phyloP scores from a whole-genome alignment of 37 sponge, comb jelly and placozoan species.

The Aphrocallistes beatrix region DNA sequence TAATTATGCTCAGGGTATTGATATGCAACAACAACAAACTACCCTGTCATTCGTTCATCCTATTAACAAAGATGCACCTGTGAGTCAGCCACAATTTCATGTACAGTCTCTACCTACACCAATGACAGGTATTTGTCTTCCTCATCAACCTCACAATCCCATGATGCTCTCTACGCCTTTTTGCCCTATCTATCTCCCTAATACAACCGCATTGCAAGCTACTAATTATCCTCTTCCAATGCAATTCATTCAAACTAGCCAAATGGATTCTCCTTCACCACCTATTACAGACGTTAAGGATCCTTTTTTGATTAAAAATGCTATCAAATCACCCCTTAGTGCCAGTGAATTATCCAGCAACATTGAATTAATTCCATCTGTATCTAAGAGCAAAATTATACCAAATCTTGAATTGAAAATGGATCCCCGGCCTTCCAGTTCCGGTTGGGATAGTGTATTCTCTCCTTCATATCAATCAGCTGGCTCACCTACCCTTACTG shows the following conservation, averaged over 20 bases:
- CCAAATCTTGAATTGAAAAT: neutral
- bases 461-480: neutral
- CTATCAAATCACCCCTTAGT: neutral
- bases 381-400: neutral
- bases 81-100: neutral
- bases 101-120: neutral
- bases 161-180: neutral
- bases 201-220: neutral
- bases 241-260: constrained; percentile 13
- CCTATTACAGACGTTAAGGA: neutral
- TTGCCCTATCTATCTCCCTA: neutral
- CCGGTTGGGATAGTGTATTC: neutral
- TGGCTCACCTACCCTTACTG: neutral
- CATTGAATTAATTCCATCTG: neutral
- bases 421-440: neutral
- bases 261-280: neutral
- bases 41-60: neutral
- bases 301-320: neutral
- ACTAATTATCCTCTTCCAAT: constrained; percentile 7
- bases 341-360: neutral
- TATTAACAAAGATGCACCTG: neutral
- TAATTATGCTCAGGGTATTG: neutral
- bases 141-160: neutral
- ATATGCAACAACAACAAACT: neutral
- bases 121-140: neutral